Evolutionary conservation across 2,888 invertebrate genomes (phyloP), one percentile per base, ranked within the genome.

Genomic region (Sipha maydis): DNA sequence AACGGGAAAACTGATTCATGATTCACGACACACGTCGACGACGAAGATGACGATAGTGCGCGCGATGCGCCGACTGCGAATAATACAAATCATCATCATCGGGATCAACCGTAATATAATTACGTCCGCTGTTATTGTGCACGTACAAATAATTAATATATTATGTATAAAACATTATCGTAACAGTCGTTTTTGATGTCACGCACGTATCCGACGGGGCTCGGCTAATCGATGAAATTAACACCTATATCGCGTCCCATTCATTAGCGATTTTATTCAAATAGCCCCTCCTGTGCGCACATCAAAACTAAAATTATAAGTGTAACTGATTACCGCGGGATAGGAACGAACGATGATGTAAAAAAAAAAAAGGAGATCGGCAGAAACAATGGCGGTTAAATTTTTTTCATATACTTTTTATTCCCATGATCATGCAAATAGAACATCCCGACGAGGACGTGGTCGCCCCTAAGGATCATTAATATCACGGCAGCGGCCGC

Each of bases 311-410:
- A 28, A 71, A 71, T 75, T 75, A 75, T 41, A 34, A 84, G 84
- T 84, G 84, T 84, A 84, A 84, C 84, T 75, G 75, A 84, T 84
- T 84, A 76, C 84, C 84, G 84, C 84, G 84, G 84, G 75, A 84
- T 56, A 54, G 61, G 28, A 28, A 7, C 14, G 21, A 31, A 56
- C 19, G n/a, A 28, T 41, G 38, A 41, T 38, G 19, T 7, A 21
- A 38, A 41, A 9, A 19, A 80, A 80, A 80, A 80, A 80, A n/a
- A 41, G 3, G 54, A 78, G 78, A 41, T 21, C 61, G 21, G n/a
- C 34, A 84, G 84, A 84, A 84, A 84, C 84, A 84, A 84, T 84
- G 56, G 61, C 31, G 56, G 67, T 75, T 31, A 21, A 11, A 19
- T 28, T 34, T 31, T 41, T 80, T 67, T 69, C 61, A 34, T n/a